Evolutionary conservation across 2,888 invertebrate species (phyloP), one percentile per base, ranked within the genome.

Genomic region (Pogonocherus hispidulus): DNA sequence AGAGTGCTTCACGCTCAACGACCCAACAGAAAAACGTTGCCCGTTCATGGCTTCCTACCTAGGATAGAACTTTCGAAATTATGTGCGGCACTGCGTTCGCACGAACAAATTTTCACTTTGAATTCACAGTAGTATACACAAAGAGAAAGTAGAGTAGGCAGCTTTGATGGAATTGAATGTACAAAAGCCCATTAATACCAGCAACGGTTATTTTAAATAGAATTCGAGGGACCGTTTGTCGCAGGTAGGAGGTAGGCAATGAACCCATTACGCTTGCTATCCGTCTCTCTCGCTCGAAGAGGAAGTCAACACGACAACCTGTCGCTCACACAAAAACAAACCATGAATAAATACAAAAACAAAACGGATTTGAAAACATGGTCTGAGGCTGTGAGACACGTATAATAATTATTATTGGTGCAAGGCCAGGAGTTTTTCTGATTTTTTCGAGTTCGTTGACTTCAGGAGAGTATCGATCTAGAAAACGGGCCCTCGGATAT

Each of bases 401-500:
- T 11, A 65, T 49, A 57, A 57, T 14, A 51, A 8, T 27, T 2
- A 27, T 16, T 35, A 14, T n/a, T 22, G 46, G 46, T 46, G 46
- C 70, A 55, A 55, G 57, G 66, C 23, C 22, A 41, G 51, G 14
- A 9, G 14, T 44, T 54, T 59, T 59, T 22, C 23, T 18, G 41
- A 32, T 44, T 60, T 60, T 47, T 66, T 60, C 18, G 49, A 69
- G 73, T 66, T 71, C 66, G 54, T 52, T 66, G 70, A 71, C 71
- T 54, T 37, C 16, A 52, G 14, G 19, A 16, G 18, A 46, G 19
- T 68, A 73, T 73, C 47, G 73, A 73, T 72, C 67, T 55, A 19
- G 63, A 54, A 72, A 54, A 41, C n/a, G 14, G 56, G 59, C 72
- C 70, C 70, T 63, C 54, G 8, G 23, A 23, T 20, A 57, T 35